Evolutionary conservation across 1,140 invertebrate genomes (phyloP).

Genomic region (Theocolax elegans): DNA sequence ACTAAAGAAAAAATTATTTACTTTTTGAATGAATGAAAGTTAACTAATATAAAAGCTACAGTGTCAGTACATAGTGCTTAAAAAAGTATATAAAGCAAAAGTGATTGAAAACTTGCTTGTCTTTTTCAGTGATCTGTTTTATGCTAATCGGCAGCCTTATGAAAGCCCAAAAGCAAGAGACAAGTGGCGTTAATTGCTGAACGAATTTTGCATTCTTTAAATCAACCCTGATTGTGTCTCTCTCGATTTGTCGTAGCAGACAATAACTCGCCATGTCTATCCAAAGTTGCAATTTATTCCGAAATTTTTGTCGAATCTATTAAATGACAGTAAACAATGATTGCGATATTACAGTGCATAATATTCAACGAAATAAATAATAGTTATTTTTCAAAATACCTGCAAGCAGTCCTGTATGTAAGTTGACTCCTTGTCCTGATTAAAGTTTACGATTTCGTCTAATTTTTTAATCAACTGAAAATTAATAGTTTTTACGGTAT

Average conservation of each 20-base stretch:
- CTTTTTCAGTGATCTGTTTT: conserved; percentile 54
- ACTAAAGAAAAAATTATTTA: no score
- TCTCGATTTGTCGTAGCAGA: conserved; percentile 68
- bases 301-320: background rate
- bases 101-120: conserved; percentile 46
- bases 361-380: no score
- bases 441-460: conserved; percentile 62
- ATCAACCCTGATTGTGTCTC: conserved; percentile 65
- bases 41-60: no score
- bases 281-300: conserved; percentile 61
- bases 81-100: background rate
- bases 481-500: background rate
- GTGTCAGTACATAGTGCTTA: no score
- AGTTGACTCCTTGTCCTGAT: conserved; percentile 43
- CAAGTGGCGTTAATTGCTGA: conserved; percentile 62
- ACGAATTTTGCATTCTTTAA: conserved; percentile 67
- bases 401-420: conserved; percentile 64
- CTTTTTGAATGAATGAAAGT: no score
- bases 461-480: conserved; percentile 64
- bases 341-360: no score
- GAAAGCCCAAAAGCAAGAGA: conserved; percentile 67
- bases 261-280: conserved; percentile 68
- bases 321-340: background rate
- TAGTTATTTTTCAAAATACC: conserved; percentile 48
- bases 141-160: conserved; percentile 64